phyloP scores from a whole-genome alignment of 2,797 vertebrate species.

The Florisuga fusca region DNA sequence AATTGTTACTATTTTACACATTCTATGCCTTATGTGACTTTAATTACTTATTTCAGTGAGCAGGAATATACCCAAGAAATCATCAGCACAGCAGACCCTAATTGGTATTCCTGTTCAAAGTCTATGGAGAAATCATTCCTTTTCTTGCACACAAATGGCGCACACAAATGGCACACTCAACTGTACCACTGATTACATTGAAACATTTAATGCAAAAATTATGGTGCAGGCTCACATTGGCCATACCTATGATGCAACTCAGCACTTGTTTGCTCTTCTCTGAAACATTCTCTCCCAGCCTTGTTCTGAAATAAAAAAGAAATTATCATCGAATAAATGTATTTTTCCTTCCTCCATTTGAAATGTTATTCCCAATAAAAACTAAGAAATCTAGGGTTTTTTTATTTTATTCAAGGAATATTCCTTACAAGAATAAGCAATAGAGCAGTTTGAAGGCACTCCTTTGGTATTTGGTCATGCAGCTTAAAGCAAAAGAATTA shows the following conservation, averaged over 20 bases:
- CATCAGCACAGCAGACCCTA: neutral
- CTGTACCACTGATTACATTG: neutral
- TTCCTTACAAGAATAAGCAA: neutral
- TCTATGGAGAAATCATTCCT: neutral
- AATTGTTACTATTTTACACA: neutral
- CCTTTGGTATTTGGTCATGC: neutral
- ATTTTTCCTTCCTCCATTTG: neutral
- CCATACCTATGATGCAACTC: neutral
- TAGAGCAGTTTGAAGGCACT: neutral
- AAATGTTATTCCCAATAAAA: neutral
- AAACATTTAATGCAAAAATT: neutral
- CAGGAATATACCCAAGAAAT: neutral
- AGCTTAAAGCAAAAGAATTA: neutral
- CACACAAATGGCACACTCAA: neutral
- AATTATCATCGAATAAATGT: neutral
- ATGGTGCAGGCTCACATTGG: neutral
- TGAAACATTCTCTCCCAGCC: neutral
- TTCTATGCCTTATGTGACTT: neutral
- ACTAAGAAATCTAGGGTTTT: neutral
- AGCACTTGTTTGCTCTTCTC: neutral
- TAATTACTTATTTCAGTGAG: neutral
- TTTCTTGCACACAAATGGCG: neutral
- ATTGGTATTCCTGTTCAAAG: neutral
- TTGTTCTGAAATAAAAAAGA: neutral
- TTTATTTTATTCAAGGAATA: neutral